Conservation (phyloP, 2,888 invertebrate species). For the Luperina testacea region DNA sequence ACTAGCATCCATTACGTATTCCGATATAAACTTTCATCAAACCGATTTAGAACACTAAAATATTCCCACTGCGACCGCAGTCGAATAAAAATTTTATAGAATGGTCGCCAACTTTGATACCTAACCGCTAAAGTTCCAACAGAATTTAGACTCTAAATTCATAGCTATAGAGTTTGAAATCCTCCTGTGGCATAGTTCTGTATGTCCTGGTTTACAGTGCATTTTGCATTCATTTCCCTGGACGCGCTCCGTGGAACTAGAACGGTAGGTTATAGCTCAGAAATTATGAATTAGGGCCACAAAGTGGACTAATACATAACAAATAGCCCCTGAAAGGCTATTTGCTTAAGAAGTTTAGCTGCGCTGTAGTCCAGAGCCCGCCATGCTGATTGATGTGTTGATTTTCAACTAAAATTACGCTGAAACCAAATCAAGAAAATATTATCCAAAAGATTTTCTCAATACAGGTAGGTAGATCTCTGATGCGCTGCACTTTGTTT, state of each 20-base stretch:
- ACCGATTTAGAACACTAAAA: conserved; percentile 26
- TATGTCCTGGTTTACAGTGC: conserved; percentile 46
- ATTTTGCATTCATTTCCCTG: conserved; percentile 73
- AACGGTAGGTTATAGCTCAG: conserved; percentile 45
- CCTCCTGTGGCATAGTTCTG: not conserved
- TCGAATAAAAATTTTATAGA: conserved; percentile 33
- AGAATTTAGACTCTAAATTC: conserved; percentile 32
- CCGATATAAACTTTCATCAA: conserved; percentile 17
- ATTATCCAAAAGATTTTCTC: not conserved
- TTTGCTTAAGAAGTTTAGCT: conserved; percentile 37
- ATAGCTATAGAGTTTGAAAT: conserved; percentile 15
- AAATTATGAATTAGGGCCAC: conserved; percentile 55
- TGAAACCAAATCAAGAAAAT: not conserved
- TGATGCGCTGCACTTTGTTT: not conserved
- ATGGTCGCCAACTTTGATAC: conserved; percentile 31
- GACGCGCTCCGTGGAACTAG: conserved; percentile 46
- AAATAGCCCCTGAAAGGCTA: conserved; percentile 33
- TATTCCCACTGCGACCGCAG: conserved; percentile 10
- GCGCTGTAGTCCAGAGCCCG: not conserved
- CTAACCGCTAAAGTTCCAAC: conserved; percentile 10
- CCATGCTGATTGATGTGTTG: not conserved
- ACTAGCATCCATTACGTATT: conserved; percentile 5
- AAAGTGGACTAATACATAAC: conserved; percentile 40
- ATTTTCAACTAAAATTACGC: not conserved
- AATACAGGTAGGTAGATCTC: too few relatives aligned